A percentile compares a stretch with the other conserved stretches of the same genome.
Evolutionary conservation across 2,113 vertebrate species (phyloP).

Genomic region (Nansenia antarctica): DNA sequence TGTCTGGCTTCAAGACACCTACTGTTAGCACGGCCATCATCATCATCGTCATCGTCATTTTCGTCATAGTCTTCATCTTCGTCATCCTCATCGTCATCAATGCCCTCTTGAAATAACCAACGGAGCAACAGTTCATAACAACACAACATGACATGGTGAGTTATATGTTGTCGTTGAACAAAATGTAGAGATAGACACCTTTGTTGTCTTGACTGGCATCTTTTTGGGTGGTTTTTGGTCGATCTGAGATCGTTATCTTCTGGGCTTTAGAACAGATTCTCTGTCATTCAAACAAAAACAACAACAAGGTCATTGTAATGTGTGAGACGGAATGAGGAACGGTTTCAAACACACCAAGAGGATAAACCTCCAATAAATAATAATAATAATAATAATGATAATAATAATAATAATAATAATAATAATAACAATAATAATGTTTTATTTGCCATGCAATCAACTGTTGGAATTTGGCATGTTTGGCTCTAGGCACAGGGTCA

Average conservation of each 20-base stretch:
- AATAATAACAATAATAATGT: too few relatives aligned
- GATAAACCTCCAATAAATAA: too few relatives aligned
- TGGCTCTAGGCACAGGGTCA: too few relatives aligned
- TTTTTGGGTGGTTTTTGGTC: neutral
- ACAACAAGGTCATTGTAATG: neutral
- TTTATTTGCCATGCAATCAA: too few relatives aligned
- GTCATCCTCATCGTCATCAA: constrained; percentile 65
- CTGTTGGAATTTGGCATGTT: too few relatives aligned
- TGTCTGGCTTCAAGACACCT: constrained; percentile 77
- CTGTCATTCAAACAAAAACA: constrained; percentile 14
- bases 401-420: too few relatives aligned
- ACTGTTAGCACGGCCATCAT: constrained; percentile 64
- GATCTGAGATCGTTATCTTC: constrained; percentile 22
- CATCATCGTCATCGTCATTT: constrained; percentile 65
- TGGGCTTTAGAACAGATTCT: constrained; percentile 40
- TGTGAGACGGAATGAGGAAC: neutral
- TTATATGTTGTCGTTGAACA: neutral
- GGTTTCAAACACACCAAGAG: neutral
- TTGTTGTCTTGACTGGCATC: neutral
- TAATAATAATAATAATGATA: too few relatives aligned
- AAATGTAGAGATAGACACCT: neutral
- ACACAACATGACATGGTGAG: neutral
- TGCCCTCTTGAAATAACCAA: constrained; percentile 57
- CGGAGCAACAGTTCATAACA: neutral
- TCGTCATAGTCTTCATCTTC: constrained; percentile 66